A percentile compares a stretch with the other conserved stretches of the same genome.
Evolutionary conservation across 37 sponge, comb jelly and placozoan species (phyloP).

Genomic region (Lycopodina hypogea): DNA sequence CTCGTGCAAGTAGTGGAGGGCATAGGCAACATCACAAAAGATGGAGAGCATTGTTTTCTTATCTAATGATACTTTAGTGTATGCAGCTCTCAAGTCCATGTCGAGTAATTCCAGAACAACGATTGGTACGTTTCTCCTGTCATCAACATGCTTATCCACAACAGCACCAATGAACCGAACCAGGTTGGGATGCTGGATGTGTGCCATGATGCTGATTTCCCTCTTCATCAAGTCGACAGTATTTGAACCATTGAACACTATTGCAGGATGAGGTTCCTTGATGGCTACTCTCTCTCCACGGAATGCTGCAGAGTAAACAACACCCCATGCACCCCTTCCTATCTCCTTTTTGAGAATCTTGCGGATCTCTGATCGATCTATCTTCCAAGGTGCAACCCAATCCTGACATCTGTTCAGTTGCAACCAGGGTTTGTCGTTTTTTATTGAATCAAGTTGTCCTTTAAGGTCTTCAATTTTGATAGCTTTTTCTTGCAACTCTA

Average conservation of each 20-base stretch:
- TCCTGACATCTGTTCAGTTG: too few relatives aligned
- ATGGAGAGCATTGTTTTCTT: neutral
- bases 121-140: conserved; percentile 9
- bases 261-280: conserved; percentile 10
- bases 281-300: conserved; percentile 32
- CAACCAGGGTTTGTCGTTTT: too few relatives aligned
- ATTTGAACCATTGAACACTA: neutral
- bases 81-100: conserved; percentile 45
- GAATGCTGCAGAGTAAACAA: conserved; percentile 12
- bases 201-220: conserved; percentile 59
- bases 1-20: conserved; percentile 74
- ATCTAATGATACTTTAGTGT: conserved; percentile 5
- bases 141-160: conserved; percentile 16
- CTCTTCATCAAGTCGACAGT: conserved; percentile 25
- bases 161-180: conserved; percentile 73
- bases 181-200: conserved; percentile 70
- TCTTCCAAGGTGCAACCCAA: too few relatives aligned
- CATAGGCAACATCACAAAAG: conserved; percentile 62
- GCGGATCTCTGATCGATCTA: too few relatives aligned
- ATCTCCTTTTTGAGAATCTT: neutral
- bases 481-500: too few relatives aligned
- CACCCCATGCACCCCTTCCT: conserved; percentile 34
- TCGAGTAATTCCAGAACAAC: conserved; percentile 74
- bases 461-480: too few relatives aligned
- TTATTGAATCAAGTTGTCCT: too few relatives aligned